Base-by-base conservation (phyloP, 2,888 invertebrate genomes). In the Agriopis leucophaearia region DNA sequence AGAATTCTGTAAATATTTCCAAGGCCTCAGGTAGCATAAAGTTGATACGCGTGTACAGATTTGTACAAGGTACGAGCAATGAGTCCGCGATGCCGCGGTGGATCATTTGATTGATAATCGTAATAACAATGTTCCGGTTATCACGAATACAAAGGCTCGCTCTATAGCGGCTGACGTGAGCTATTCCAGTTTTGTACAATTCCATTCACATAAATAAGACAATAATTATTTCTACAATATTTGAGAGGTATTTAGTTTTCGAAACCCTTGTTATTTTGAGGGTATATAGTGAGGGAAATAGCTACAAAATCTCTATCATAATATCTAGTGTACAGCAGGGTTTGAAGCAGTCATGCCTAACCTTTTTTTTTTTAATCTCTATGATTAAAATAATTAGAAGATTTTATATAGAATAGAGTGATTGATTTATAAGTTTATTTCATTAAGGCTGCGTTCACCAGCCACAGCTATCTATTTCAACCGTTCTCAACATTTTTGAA, bases 121-220 rank as follows among this genome's bases (percentile, higher is more conserved):
- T 90, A 89, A 90, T 90, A 85, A 86, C 81, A 81, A 86, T 88
- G 85, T 90, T 90, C 90, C 89, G 89, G 88, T 86, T 36, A 80
- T 84, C 18, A 81, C 76, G 73, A 86, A 81, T 77, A 89, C 88
- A 89, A 89, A 87, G 82, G 85, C 77, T 76, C 69, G 73, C 72
- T 70, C 78, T 76, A 77, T 78, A 78, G 66, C 66, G 71, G 61
- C 60, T 68, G 27, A 38, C n/a, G 45, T 55, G 45, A 57, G 36
- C 40, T 69, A 69, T 64, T 64, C 47, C 60, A 56, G 51, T 55
- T 60, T 66, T 66, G 57, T 66, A 55, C 48, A 56, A 64, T 63
- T 58, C 60, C 47, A 63, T 64, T 70, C 50, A 44, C 7, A 15
- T 42, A 15, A 57, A 58, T 48, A 45, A 70, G 51, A 66, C 64